phyloP scores from a whole-genome alignment of 2,797 vertebrate genomes.

The Chaenodraco wilsoni region DNA sequence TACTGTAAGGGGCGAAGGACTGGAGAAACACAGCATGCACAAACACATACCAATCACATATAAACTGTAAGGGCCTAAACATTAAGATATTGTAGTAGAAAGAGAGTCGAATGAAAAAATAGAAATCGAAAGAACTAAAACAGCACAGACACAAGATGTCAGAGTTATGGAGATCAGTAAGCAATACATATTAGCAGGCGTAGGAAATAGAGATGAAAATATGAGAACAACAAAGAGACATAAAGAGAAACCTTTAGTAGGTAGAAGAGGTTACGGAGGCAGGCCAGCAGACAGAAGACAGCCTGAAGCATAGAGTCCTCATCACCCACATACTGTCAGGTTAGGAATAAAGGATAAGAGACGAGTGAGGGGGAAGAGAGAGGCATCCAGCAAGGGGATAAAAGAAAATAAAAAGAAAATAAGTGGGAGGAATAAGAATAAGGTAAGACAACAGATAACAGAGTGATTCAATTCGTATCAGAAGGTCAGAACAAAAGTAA shows the following conservation, averaged over 20 bases:
- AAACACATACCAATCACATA: conserved; percentile 13
- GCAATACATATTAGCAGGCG: background rate
- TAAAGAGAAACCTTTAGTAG: conserved; percentile 91
- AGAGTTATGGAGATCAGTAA: background rate
- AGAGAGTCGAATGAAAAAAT: background rate
- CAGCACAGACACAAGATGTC: conserved; percentile 3
- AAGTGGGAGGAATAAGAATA: background rate
- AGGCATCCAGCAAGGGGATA: conserved; percentile 16
- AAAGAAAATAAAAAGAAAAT: conserved; percentile 1
- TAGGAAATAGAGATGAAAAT: conserved; percentile 14
- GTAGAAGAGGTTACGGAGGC: conserved; percentile 98
- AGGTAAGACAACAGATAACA: conserved; percentile 9
- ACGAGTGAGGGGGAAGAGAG: conserved; percentile 18
- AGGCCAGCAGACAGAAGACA: conserved; percentile 96
- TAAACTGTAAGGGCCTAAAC: background rate
- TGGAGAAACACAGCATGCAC: conserved; percentile 22
- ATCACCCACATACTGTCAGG: conserved; percentile 91
- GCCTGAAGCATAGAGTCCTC: conserved; percentile 95
- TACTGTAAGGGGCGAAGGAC: background rate
- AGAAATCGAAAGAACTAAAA: conserved; percentile 6
- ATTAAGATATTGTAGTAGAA: background rate
- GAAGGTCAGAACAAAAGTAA: background rate
- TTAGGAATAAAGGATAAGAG: conserved; percentile 26
- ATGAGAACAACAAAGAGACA: conserved; percentile 71
- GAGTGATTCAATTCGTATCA: conserved; percentile 9